phyloP scores from a whole-genome alignment of 2,888 invertebrate species.

The Lycocerus yunnanus region DNA sequence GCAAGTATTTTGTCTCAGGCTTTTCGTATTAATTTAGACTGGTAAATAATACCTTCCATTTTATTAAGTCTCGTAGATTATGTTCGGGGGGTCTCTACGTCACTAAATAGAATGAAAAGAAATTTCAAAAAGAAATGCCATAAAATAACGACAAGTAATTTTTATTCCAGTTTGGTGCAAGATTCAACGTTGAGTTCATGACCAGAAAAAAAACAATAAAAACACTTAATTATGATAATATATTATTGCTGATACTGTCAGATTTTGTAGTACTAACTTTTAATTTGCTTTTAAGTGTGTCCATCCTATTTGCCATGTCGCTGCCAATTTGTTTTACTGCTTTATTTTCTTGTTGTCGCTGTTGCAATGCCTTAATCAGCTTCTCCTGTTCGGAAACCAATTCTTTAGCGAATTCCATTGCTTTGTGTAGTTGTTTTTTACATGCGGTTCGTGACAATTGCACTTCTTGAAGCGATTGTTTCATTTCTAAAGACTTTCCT shows the following conservation, averaged over 20 bases:
- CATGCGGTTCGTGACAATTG: constrained; percentile 59
- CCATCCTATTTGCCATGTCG: constrained; percentile 58
- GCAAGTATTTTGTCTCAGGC: too few relatives aligned
- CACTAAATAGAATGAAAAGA: too few relatives aligned
- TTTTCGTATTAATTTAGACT: too few relatives aligned
- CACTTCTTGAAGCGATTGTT: constrained; percentile 55
- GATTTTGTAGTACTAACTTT: constrained; percentile 49
- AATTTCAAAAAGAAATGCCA: too few relatives aligned
- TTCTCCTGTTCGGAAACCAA: constrained; percentile 60
- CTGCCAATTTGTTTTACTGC: constrained; percentile 56
- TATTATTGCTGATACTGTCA: not conserved
- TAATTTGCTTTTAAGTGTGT: constrained; percentile 57
- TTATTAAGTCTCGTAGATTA: too few relatives aligned
- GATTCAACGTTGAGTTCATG: not conserved
- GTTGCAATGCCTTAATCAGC: constrained; percentile 53
- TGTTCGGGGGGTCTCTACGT: too few relatives aligned
- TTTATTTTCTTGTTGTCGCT: constrained; percentile 50
- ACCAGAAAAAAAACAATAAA: not conserved
- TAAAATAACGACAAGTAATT: too few relatives aligned
- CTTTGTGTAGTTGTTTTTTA: constrained; percentile 59
- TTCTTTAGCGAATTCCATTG: constrained; percentile 60
- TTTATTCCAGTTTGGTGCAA: not conserved
- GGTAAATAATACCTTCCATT: too few relatives aligned
- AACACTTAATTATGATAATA: not conserved
- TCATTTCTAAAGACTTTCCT: constrained; percentile 55